phyloP scores from a whole-genome alignment of 2,888 invertebrate species.

The Chalcosyrphus nemorum region DNA sequence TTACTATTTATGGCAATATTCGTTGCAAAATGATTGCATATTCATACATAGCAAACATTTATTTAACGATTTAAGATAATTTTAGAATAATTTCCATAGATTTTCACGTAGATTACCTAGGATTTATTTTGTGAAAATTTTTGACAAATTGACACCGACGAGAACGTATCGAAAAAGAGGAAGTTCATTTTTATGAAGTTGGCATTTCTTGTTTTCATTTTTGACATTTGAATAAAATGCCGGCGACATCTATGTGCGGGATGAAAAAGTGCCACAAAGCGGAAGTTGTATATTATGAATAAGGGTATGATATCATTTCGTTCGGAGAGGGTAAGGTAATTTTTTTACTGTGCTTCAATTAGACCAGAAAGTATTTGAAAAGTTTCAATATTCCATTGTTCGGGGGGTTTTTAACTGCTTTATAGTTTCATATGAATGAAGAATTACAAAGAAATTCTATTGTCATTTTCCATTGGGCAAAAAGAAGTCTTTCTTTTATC shows the following conservation, averaged over 20 bases:
- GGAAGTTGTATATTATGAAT: too few species aligned
- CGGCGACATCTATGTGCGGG: conserved; percentile 21
- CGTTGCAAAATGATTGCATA: conserved; percentile 31
- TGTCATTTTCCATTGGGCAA: too few species aligned
- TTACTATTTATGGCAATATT: background rate
- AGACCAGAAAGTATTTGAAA: too few species aligned
- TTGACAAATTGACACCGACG: conserved; percentile 81
- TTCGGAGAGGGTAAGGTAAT: too few species aligned
- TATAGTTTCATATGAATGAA: too few species aligned
- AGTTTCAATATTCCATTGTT: too few species aligned
- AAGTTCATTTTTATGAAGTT: conserved; percentile 78
- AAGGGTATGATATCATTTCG: too few species aligned
- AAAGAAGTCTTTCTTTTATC: too few species aligned
- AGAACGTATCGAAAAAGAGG: conserved; percentile 82
- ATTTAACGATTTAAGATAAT: conserved; percentile 12
- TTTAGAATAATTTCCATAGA: conserved; percentile 65
- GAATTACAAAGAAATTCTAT: too few species aligned
- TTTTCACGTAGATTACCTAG: conserved; percentile 80
- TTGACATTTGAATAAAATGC: conserved; percentile 33
- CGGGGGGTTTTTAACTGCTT: too few species aligned
- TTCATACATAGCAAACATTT: conserved; percentile 8
- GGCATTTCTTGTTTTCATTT: conserved; percentile 74
- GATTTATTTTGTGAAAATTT: conserved; percentile 81
- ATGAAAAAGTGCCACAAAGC: background rate
- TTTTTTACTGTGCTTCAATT: too few species aligned